Base-by-base conservation (phyloP, 2,888 invertebrate species). In the Mechanitis messenoides region DNA sequence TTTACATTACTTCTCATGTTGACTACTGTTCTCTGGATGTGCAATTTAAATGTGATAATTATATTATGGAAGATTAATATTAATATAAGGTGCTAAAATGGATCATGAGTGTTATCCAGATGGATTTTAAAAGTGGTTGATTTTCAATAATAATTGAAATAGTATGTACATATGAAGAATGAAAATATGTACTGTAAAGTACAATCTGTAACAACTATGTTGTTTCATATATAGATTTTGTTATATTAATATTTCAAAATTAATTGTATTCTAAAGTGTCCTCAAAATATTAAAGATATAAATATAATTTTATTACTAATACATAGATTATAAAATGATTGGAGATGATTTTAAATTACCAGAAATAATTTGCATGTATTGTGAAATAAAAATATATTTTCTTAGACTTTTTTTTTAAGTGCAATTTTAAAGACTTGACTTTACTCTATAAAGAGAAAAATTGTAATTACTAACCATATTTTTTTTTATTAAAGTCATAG, bases 21-120 rank as follows among this genome's bases (percentile, higher is more conserved):
- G 65, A 64, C 66, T 72, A 78, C 71, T 80, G 74, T 80, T 80
- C 70, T 78, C 77, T 84, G 81, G 81, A 82, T 85, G 84, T 87
- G 87, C 87, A 87, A 87, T 87, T 86, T 80, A 81, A 83, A 85
- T 88, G 88, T 88, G 88, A 89, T 88, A 87, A 78, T 20, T 77
- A 79, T 77, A 79, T 74, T 78, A 74, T 73, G 73, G 71, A 72
- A 76, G 74, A 74, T 74, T 76, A 79, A 75, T 71, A 77, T 78
- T 76, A 80, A 79, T 79, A 73, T 84, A 86, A 86, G 89, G 89
- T 89, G 88, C 89, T 89, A 80, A 79, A 75, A 75, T 71, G 74
- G 76, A 80, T 77, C 75, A 79, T 77, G 75, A 75, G 75, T 68
- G 67, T 71, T 74, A 72, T 76, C 71, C 66, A 71, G 72, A 71